Evolutionary conservation across 2,888 invertebrate species (phyloP).

Genomic region (Syrista parreyssii): DNA sequence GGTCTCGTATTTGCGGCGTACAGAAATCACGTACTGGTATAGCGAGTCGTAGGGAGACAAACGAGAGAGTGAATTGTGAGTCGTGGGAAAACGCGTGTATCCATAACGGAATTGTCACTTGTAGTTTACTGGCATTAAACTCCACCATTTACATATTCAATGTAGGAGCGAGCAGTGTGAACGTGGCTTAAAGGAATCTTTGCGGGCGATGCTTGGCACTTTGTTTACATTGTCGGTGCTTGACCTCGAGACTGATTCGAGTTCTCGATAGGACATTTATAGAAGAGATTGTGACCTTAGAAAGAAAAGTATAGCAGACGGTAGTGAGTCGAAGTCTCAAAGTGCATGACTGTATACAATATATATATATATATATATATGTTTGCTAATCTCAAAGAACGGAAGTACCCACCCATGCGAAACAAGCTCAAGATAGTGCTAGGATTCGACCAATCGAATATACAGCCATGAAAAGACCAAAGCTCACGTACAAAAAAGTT

Average conservation of each 20-base stretch:
- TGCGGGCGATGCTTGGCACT: background rate
- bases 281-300: background rate
- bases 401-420: background rate
- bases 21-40: background rate
- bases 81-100: background rate
- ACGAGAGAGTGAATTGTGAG: background rate
- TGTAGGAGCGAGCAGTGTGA: background rate
- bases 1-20: background rate
- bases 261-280: slow-evolving; percentile 16
- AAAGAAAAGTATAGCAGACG: background rate
- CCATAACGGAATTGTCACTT: background rate
- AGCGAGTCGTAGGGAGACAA: background rate
- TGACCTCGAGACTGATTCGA: slow-evolving; percentile 6
- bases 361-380: background rate
- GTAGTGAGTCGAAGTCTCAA: background rate
- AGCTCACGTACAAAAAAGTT: background rate
- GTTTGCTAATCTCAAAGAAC: background rate
- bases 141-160: background rate
- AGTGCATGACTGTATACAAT: background rate
- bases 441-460: background rate
- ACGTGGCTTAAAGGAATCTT: background rate
- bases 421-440: background rate
- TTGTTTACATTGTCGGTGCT: slow-evolving; percentile 16
- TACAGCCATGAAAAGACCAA: background rate
- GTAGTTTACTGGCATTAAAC: background rate